These are phyloP conservation scores for Pseudochaenichthys georgianus DNA, from an alignment of 2,797 vertebrate genomes.

Conservation along the genomic window DNA sequence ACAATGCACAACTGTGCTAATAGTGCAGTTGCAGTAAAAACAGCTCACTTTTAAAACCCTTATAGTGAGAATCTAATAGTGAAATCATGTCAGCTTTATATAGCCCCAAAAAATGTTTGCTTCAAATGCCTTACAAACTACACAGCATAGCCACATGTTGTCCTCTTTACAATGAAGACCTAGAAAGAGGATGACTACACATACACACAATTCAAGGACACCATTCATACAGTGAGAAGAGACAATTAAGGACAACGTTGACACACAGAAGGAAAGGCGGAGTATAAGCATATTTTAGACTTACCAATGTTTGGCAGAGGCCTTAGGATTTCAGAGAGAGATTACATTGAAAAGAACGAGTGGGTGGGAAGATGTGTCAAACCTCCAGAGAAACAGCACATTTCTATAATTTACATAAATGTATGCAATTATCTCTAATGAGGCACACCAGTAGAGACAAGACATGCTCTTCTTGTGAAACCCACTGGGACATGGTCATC, in stretches of 20 bases:
- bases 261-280: not conserved
- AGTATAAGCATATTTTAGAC: conserved; percentile 1
- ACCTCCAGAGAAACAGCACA: conserved; percentile 29
- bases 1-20: too few relatives aligned
- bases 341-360: conserved; percentile 12
- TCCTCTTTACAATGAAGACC: too few relatives aligned
- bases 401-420: conserved; percentile 47
- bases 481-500: conserved; percentile 24
- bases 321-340: conserved; percentile 13
- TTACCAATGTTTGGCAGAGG: not conserved
- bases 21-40: too few relatives aligned
- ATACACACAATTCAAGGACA: not conserved
- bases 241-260: not conserved
- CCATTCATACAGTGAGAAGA: not conserved
- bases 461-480: conserved; percentile 17
- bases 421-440: conserved; percentile 53
- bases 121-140: too few relatives aligned
- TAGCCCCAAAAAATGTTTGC: too few relatives aligned
- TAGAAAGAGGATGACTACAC: too few relatives aligned
- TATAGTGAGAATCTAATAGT: too few relatives aligned
- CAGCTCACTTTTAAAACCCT: too few relatives aligned
- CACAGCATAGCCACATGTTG: too few relatives aligned
- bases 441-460: conserved; percentile 32
- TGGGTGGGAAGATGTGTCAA: conserved; percentile 36
- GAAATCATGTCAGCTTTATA: too few relatives aligned